phyloP scores from a whole-genome alignment of 2,888 invertebrate genomes.

The Thumatha senex region DNA sequence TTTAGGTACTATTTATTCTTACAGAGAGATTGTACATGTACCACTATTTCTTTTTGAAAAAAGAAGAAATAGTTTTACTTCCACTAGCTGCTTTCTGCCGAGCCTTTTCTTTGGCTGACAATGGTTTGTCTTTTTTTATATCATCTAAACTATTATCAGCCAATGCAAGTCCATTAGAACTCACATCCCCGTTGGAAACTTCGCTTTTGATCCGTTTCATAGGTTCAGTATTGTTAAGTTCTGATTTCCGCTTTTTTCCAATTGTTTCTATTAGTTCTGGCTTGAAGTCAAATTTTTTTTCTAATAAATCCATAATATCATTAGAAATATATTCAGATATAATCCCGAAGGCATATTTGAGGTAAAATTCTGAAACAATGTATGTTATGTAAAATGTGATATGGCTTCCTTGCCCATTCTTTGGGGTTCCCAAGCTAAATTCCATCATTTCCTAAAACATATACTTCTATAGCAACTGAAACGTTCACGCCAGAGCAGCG shows the following conservation, averaged over 20 bases:
- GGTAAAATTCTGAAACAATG: conserved; percentile 81
- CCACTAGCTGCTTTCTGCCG: conserved; percentile 90
- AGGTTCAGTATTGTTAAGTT: conserved; percentile 54
- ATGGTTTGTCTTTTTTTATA: conserved; percentile 75
- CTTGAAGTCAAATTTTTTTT: conserved; percentile 86
- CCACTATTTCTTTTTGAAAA: conserved; percentile 87
- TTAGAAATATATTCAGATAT: conserved; percentile 90
- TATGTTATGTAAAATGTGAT: too few relatives aligned
- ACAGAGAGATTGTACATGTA: too few relatives aligned
- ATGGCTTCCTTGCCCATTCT: too few relatives aligned
- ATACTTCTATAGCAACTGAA: too few relatives aligned
- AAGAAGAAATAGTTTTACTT: conserved; percentile 90
- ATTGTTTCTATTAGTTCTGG: conserved; percentile 80
- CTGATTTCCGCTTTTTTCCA: conserved; percentile 82
- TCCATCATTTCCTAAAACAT: too few relatives aligned
- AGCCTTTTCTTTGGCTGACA: conserved; percentile 89
- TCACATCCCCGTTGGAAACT: conserved; percentile 52
- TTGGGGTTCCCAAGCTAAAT: too few relatives aligned
- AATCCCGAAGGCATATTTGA: conserved; percentile 90
- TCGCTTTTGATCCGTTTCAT: conserved; percentile 72
- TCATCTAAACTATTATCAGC: conserved; percentile 58
- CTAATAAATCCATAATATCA: conserved; percentile 86
- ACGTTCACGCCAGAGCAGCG: too few relatives aligned
- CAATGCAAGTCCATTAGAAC: conserved; percentile 55
- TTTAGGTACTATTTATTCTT: background rate